A percentile compares a stretch with the other conserved stretches of the same genome.
These are phyloP conservation scores for Capromys pilorides DNA, from an alignment of 2,797 vertebrate species.

Conservation along the genomic window DNA sequence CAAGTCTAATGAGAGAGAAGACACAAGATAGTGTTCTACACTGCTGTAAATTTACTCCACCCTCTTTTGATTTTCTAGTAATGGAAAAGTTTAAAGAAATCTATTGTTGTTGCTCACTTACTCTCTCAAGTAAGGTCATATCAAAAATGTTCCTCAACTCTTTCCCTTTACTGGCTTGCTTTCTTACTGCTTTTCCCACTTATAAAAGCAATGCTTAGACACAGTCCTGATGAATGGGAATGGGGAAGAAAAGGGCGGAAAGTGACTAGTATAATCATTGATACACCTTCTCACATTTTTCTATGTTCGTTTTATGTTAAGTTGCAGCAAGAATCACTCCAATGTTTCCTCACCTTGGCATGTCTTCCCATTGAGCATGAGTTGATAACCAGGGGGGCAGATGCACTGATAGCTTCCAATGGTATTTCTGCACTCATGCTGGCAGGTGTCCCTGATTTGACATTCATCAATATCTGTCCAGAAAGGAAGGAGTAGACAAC, in stretches of 20 bases:
- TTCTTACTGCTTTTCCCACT: not conserved
- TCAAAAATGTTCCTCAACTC: not conserved
- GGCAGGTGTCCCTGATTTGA: conserved; percentile 92
- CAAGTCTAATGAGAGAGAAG: not conserved
- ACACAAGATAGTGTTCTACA: not conserved
- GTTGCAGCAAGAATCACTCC: not conserved
- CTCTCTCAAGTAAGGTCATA: not conserved
- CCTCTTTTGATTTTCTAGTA: not conserved
- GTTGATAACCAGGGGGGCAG: conserved; percentile 94
- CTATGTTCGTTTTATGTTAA: not conserved
- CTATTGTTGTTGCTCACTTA: not conserved
- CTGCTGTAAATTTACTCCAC: not conserved
- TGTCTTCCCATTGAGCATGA: conserved; percentile 94
- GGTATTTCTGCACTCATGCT: conserved; percentile 96
- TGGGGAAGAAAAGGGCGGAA: not conserved
- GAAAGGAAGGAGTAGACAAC: conserved; percentile 59
- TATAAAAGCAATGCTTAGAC: not conserved
- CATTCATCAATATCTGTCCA: conserved; percentile 95
- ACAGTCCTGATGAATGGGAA: not conserved
- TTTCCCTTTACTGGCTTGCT: not conserved
- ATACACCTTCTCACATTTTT: not conserved
- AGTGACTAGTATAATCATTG: not conserved
- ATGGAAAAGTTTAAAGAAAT: not conserved
- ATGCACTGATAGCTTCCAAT: conserved; percentile 94
- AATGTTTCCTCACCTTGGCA: conserved; percentile 92